Evolutionary conservation across 2,113 vertebrate species (phyloP).

Genomic region (Tichodroma muraria): DNA sequence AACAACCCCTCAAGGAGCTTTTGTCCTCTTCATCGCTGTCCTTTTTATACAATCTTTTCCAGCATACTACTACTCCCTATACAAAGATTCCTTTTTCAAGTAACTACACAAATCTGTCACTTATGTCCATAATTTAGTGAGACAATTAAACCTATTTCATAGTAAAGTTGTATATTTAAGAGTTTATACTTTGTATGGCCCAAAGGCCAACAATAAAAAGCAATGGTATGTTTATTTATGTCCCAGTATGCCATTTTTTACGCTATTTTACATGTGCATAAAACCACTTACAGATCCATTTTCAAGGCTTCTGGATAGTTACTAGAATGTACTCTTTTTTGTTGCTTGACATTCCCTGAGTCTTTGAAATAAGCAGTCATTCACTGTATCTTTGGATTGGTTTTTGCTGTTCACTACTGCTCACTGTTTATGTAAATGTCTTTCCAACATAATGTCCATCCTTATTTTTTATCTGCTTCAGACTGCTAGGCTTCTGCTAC

Average conservation of each 20-base stretch:
- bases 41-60: neutral
- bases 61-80: neutral
- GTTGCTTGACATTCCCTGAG: neutral
- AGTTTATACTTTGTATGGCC: neutral
- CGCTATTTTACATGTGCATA: neutral
- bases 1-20: neutral
- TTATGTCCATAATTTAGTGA: neutral
- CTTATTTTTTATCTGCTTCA: slow-evolving; percentile 50
- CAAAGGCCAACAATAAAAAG: neutral
- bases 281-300: neutral
- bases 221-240: neutral
- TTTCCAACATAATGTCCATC: slow-evolving; percentile 4
- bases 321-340: neutral
- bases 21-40: neutral
- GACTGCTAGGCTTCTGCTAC: slow-evolving; percentile 25
- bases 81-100: neutral
- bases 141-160: neutral
- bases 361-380: neutral
- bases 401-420: neutral
- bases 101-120: neutral
- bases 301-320: neutral
- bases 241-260: neutral
- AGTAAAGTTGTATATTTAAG: neutral
- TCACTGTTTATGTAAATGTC: neutral
- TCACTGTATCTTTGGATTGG: neutral